Base-by-base conservation (phyloP, 2,888 invertebrate genomes). In the Dimorphilus gyrociliatus region DNA sequence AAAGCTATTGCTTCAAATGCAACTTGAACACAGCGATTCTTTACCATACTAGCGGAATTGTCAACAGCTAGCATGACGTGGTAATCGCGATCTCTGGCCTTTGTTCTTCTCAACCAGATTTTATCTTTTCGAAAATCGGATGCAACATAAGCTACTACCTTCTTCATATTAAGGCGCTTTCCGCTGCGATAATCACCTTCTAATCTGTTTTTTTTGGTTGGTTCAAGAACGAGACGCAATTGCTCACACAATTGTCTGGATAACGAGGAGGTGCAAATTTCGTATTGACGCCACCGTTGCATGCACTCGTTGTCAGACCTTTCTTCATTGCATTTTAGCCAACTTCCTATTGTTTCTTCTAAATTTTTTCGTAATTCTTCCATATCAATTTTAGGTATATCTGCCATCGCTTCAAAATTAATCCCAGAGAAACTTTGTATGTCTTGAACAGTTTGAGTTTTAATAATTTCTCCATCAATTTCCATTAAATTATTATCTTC, bases 81-180 rank as follows among this genome's bases (percentile, higher is more conserved):
- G 63, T 97, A 97, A 46, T 94, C 81, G 27, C 97, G 70, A 53
- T 86, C 84, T 1, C 84, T 85, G 0, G 90, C 88, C 59, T 86
- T 86, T 0, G 86, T 92, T 32, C 97, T 69, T 10, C 94, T 70
- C 50, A 99, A 57, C 97, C 97, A 99, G 51, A 99, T 99, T 61
- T 92, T 90, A 60, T 99, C 94, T 60, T 97, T 97, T 25, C 94
- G 73, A 66, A 92, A 99, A 62, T 94, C 82, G 37, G 92, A 92
- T 13, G 99, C 99, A 44, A 99, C 88, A 67, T 97, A 99, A 0
- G 94, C 85, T 53, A 97, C 90, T 32, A 99, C 81, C 51, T 81
- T 84, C 26, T 92, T 74, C 94, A 99, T 97, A 65, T 97, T 99
- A 30, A 99, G 79, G 5, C 97, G 73, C 37, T 86, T 79, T 1